Conservation (phyloP, 2,113 vertebrate species). For the Ammodytes marinus region DNA sequence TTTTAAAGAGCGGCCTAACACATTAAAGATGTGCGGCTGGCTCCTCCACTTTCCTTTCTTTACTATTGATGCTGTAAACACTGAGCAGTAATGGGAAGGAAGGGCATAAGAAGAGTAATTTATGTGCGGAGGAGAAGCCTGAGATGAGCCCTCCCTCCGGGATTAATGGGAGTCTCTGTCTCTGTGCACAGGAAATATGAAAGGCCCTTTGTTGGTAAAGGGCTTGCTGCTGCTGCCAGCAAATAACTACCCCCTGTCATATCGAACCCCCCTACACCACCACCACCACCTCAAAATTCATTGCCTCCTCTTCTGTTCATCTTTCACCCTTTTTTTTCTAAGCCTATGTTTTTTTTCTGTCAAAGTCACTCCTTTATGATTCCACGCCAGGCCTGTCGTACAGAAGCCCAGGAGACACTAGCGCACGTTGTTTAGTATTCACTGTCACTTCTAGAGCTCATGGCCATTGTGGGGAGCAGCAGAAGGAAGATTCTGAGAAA, state of each 20-base stretch:
- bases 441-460: conserved; percentile 68
- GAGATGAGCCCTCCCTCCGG: conserved; percentile 79
- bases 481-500: conserved; percentile 49
- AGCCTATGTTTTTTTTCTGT: conserved; percentile 80
- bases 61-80: conserved; percentile 71
- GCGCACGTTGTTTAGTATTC: conserved; percentile 75
- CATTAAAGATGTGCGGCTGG: conserved; percentile 78
- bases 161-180: conserved; percentile 83
- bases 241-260: conserved; percentile 82
- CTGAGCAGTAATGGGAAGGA: conserved; percentile 73
- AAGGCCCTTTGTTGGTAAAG: conserved; percentile 84
- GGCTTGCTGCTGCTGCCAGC: conserved; percentile 77
- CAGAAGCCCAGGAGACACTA: conserved; percentile 67
- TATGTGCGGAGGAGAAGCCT: conserved; percentile 79
- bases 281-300: conserved; percentile 76
- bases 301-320: conserved; percentile 78
- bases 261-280: conserved; percentile 66
- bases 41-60: conserved; percentile 65
- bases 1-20: conserved; percentile 77
- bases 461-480: conserved; percentile 49
- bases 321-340: conserved; percentile 69
- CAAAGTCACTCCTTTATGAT: conserved; percentile 80
- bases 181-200: conserved; percentile 85
- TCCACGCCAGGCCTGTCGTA: conserved; percentile 64
- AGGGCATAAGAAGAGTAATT: conserved; percentile 79